Conservation (phyloP, 2,113 vertebrate genomes). For the Callipepla squamata region DNA sequence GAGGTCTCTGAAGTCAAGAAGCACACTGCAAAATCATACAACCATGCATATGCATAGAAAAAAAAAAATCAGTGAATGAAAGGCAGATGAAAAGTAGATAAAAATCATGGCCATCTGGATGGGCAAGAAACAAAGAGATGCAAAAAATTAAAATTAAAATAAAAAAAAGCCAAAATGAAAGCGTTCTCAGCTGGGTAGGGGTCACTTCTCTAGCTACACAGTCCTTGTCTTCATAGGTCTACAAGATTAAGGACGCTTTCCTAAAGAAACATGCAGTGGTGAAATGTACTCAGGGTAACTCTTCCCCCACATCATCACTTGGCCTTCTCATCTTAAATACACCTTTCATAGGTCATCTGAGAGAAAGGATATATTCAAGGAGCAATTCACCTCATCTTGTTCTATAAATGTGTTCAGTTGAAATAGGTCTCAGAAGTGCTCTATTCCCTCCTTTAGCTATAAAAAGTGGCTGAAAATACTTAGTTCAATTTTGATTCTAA, state of each 20-base stretch:
- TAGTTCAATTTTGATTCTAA: neutral
- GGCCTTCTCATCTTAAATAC: neutral
- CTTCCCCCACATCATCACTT: neutral
- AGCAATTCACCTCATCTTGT: neutral
- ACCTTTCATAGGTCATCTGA: accelerated
- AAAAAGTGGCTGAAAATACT: neutral
- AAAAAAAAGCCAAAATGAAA: neutral
- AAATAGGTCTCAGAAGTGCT: neutral
- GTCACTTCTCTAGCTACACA: neutral
- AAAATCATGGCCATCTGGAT: neutral
- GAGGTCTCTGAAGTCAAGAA: neutral
- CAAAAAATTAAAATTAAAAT: neutral
- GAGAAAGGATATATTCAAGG: accelerated
- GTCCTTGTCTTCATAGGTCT: neutral
- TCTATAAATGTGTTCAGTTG: neutral
- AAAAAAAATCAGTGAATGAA: neutral
- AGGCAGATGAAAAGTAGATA: neutral
- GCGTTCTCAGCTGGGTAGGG: neutral
- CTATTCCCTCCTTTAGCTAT: neutral
- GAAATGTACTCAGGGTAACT: accelerated
- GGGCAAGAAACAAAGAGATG: neutral
- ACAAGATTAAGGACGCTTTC: neutral
- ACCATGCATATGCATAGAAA: neutral
- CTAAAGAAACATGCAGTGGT: accelerated
- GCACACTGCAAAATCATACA: neutral